Evolutionary conservation across 2,113 vertebrate species (phyloP).

Genomic region (Pithys albifrons): DNA sequence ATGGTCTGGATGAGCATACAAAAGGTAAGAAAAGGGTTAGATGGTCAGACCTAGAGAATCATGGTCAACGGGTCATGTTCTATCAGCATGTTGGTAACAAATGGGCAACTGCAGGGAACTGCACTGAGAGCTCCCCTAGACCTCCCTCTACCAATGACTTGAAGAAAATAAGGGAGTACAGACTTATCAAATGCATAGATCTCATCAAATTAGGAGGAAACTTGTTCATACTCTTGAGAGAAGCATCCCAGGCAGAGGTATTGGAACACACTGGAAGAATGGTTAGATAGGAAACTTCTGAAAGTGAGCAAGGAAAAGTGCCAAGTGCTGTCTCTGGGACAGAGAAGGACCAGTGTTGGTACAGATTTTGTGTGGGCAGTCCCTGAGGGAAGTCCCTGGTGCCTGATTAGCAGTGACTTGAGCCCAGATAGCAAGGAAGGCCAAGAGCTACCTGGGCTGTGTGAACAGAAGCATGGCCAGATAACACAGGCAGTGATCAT

Average conservation of each 20-base stretch:
- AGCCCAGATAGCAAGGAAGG: background rate
- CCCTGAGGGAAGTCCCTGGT: background rate
- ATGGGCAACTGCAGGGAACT: background rate
- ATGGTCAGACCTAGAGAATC: background rate
- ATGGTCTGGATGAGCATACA: background rate
- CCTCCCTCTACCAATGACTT: background rate
- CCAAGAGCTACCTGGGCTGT: background rate
- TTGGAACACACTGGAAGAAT: background rate
- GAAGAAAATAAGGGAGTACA: background rate
- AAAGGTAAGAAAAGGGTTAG: background rate
- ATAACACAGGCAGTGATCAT: background rate
- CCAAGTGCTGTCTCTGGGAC: background rate
- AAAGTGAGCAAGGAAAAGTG: background rate
- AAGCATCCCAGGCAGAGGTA: background rate
- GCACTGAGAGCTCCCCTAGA: background rate
- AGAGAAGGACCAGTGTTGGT: background rate
- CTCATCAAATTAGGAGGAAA: background rate
- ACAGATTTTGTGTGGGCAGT: background rate
- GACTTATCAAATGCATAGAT: background rate
- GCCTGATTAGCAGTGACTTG: background rate
- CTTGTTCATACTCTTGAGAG: background rate
- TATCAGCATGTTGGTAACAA: rapidly evolving
- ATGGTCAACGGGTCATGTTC: rapidly evolving
- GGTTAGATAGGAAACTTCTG: background rate
- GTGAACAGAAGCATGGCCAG: background rate